These are phyloP conservation scores for Acomys russatus DNA, from an alignment of 2,797 vertebrate species.

Conservation along the genomic window DNA sequence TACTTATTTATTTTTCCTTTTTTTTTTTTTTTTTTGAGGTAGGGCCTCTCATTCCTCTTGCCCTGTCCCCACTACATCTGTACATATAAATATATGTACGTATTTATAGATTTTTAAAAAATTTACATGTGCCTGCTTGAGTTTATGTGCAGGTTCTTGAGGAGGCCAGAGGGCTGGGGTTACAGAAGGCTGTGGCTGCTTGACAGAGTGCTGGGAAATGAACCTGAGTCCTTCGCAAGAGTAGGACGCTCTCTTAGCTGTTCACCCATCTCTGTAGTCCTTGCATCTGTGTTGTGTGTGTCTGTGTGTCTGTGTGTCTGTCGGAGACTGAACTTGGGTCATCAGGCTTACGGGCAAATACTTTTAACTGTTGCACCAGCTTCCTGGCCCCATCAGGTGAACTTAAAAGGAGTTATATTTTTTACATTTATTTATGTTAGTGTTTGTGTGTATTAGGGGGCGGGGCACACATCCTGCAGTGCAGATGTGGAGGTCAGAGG, in stretches of 20 bases:
- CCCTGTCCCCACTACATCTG: background rate
- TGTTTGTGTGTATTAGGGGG: background rate
- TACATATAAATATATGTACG: background rate
- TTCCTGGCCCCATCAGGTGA: background rate
- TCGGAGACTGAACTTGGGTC: background rate
- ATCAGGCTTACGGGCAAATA: background rate
- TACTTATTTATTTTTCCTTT: background rate
- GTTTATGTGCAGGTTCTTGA: background rate
- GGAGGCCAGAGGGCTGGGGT: background rate
- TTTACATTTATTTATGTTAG: background rate
- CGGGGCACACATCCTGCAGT: too few relatives aligned
- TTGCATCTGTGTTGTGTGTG: background rate
- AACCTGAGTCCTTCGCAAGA: too few relatives aligned
- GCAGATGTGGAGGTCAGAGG: background rate
- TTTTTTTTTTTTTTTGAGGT: background rate
- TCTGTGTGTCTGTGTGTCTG: background rate
- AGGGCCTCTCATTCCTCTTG: background rate
- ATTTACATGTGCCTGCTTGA: background rate
- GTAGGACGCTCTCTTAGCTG: background rate
- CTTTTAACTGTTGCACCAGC: background rate
- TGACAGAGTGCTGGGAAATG: background rate
- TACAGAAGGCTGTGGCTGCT: background rate
- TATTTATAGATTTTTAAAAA: background rate
- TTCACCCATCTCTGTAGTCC: background rate
- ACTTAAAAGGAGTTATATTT: background rate